These are phyloP conservation scores for Rhogogaster chlorosoma DNA, from an alignment of 2,888 invertebrate species.

Conservation along the genomic window DNA sequence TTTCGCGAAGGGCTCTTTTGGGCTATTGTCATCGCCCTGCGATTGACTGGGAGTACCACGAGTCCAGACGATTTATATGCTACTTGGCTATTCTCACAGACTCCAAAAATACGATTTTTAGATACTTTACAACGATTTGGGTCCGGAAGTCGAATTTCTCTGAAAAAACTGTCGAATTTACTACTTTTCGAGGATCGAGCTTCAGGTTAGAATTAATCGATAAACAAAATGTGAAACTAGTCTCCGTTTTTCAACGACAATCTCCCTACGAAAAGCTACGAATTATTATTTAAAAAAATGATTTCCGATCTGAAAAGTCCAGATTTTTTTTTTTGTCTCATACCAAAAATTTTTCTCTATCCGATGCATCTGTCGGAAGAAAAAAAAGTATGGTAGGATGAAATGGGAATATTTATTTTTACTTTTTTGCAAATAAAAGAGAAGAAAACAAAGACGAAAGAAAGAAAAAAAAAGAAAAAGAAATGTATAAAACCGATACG, in stretches of 20 bases:
- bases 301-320: too few species aligned
- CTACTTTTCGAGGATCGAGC: too few species aligned
- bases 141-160: background rate
- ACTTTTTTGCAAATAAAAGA: background rate
- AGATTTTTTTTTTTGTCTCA: too few species aligned
- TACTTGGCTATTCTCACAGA: background rate
- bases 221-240: too few species aligned
- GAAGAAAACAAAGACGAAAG: background rate
- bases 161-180: background rate
- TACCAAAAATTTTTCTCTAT: too few species aligned
- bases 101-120: background rate
- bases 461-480: background rate
- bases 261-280: too few species aligned
- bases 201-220: too few species aligned
- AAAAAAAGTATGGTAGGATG: too few species aligned
- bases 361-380: too few species aligned
- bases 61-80: background rate
- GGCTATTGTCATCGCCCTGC: background rate
- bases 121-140: background rate
- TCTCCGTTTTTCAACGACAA: too few species aligned
- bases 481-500: background rate
- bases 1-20: background rate
- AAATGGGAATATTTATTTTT: too few species aligned
- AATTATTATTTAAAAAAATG: too few species aligned
- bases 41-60: background rate